phyloP scores from a whole-genome alignment of 2,797 vertebrate species.

The Schizothorax lantsangensis region DNA sequence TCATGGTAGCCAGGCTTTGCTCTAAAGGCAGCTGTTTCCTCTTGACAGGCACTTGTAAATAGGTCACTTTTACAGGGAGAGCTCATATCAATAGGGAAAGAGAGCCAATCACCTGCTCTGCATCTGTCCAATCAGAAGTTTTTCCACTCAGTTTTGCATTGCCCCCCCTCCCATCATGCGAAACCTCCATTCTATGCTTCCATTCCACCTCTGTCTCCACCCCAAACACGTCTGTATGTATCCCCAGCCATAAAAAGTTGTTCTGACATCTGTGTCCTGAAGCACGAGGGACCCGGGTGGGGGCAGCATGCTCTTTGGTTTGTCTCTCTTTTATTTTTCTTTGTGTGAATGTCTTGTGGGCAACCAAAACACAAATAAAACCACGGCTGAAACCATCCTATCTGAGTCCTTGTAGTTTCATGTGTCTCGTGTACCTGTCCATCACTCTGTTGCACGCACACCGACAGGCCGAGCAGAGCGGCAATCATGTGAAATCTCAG shows the following conservation, averaged over 20 bases:
- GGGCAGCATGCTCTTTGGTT: constrained; percentile 63
- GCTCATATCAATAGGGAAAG: constrained; percentile 1
- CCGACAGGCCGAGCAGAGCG: constrained; percentile 57
- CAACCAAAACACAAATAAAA: constrained; percentile 69
- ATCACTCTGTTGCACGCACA: constrained; percentile 76
- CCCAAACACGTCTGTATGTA: constrained; percentile 55
- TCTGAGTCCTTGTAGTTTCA: constrained; percentile 85
- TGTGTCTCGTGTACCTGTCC: constrained; percentile 84
- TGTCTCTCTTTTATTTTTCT: constrained; percentile 68
- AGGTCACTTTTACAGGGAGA: constrained; percentile 38
- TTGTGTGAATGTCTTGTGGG: constrained; percentile 75
- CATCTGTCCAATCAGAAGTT: constrained; percentile 29
- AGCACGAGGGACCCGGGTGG: constrained; percentile 51
- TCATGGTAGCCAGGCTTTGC: constrained; percentile 10
- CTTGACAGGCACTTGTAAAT: constrained; percentile 20
- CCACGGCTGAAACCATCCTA: constrained; percentile 84
- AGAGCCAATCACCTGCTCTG: constrained; percentile 6
- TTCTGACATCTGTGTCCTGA: constrained; percentile 54
- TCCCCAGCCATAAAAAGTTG: constrained; percentile 51
- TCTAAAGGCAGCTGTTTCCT: background rate
- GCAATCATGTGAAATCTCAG: constrained; percentile 64
- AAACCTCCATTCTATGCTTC: constrained; percentile 50
- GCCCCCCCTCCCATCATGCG: constrained; percentile 13
- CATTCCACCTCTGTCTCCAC: constrained; percentile 47
- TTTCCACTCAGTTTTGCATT: constrained; percentile 42